phyloP scores from a whole-genome alignment of 2,888 invertebrate genomes.

The Drosophila anomalata region DNA sequence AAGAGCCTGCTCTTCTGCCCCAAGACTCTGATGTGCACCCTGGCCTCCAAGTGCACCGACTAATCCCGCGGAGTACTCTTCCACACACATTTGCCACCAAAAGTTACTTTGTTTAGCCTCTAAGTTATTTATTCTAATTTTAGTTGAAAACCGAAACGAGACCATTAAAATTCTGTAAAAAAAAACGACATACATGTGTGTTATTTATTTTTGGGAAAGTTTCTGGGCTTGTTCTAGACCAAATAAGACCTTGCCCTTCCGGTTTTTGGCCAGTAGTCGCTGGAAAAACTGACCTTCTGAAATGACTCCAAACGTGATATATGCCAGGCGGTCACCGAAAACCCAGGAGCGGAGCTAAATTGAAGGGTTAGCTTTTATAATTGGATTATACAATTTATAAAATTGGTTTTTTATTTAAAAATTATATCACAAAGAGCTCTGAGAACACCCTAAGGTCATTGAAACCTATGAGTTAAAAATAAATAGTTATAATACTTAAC shows the following conservation, averaged over 20 bases:
- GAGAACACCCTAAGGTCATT: neutral
- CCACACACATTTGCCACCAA: conserved; percentile 52
- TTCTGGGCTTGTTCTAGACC: conserved; percentile 37
- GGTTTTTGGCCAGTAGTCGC: conserved; percentile 55
- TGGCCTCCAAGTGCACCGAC: conserved; percentile 81
- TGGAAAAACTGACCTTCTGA: conserved; percentile 58
- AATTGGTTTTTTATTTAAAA: neutral
- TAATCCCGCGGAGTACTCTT: conserved; percentile 41
- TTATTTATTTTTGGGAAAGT: conserved; percentile 38
- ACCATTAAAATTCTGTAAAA: conserved; percentile 32
- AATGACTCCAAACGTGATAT: conserved; percentile 35
- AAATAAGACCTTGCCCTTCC: conserved; percentile 59
- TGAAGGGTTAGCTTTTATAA: neutral
- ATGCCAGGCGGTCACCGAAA: conserved; percentile 44
- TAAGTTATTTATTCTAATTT: conserved; percentile 71
- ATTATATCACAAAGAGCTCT: neutral
- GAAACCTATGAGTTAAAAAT: neutral
- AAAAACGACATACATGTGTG: conserved; percentile 11
- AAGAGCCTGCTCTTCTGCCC: conserved; percentile 84
- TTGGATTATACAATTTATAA: neutral
- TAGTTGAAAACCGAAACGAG: conserved; percentile 39
- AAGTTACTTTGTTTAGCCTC: conserved; percentile 26
- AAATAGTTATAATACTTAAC: conserved; percentile 12
- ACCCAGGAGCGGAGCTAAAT: conserved; percentile 21
- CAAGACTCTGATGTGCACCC: conserved; percentile 83